phyloP scores from a whole-genome alignment of 2,888 invertebrate species.

The Neria commutata region DNA sequence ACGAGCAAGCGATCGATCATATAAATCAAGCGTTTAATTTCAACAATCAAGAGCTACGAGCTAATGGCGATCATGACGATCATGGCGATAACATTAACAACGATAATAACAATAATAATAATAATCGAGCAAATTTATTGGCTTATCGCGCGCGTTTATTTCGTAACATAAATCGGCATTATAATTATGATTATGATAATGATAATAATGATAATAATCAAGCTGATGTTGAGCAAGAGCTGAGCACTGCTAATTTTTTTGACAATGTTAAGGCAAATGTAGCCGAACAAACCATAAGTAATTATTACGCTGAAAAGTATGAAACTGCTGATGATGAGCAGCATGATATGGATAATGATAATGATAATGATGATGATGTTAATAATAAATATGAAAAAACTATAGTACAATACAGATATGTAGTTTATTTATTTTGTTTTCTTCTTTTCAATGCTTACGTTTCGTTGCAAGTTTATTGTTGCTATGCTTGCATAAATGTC shows the following conservation, averaged over 20 bases:
- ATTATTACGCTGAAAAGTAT: too few relatives aligned
- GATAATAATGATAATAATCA: conserved; percentile 30
- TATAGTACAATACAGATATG: conserved; percentile 62
- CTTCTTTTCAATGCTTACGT: too few relatives aligned
- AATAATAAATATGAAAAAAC: conserved; percentile 60
- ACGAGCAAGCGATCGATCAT: too few relatives aligned
- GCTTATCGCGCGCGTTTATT: conserved; percentile 32
- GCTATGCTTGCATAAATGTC: too few relatives aligned
- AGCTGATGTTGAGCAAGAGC: conserved; percentile 21
- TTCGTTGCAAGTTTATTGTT: too few relatives aligned
- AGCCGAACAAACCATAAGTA: conserved; percentile 29
- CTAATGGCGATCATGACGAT: too few relatives aligned
- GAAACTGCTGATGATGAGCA: too few relatives aligned
- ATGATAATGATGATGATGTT: conserved; percentile 51
- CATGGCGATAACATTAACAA: conserved; percentile 1
- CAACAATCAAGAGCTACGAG: conserved; percentile 11
- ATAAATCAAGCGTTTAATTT: conserved; percentile 13
- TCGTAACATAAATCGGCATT: conserved; percentile 35
- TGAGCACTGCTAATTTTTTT: too few relatives aligned
- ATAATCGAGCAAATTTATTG: conserved; percentile 29
- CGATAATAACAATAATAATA: conserved; percentile 9
- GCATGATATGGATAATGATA: too few relatives aligned
- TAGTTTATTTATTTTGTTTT: conserved; percentile 46
- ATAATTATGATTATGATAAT: conserved; percentile 26
- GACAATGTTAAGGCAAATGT: background rate